A percentile compares a stretch with the other conserved stretches of the same genome.
Conservation (phyloP, 2,113 vertebrate genomes). For the Lophotis ruficrista region DNA sequence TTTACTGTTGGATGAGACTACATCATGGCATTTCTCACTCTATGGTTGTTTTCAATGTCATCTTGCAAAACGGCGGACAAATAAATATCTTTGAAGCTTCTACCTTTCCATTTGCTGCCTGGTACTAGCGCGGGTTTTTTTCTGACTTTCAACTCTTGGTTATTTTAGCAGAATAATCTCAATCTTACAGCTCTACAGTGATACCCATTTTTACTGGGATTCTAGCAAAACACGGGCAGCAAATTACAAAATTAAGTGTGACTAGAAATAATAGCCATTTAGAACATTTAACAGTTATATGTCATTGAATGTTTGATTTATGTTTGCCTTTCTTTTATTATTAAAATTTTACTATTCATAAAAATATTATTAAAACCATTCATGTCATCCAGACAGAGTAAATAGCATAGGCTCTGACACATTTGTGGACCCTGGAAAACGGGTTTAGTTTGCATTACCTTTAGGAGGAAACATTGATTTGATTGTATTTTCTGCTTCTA, state of each 20-base stretch:
- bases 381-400: background rate
- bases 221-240: background rate
- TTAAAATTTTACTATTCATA: background rate
- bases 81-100: background rate
- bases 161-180: background rate
- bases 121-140: background rate
- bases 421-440: background rate
- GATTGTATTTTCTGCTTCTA: background rate
- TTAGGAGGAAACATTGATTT: background rate
- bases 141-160: background rate
- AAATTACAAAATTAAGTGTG: background rate
- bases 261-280: background rate
- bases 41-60: background rate
- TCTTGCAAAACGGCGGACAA: background rate
- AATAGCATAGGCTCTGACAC: background rate
- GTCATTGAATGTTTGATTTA: background rate
- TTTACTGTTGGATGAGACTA: background rate
- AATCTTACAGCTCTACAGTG: background rate
- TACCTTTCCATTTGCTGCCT: background rate
- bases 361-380: background rate
- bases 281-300: background rate
- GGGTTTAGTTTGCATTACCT: background rate
- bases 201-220: background rate
- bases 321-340: background rate
- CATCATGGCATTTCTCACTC: background rate